A percentile compares a stretch with the other conserved stretches of the same genome.
phyloP scores from a whole-genome alignment of 35 echinoderm and acorn worm genomes.

The Apostichopus californicus region DNA sequence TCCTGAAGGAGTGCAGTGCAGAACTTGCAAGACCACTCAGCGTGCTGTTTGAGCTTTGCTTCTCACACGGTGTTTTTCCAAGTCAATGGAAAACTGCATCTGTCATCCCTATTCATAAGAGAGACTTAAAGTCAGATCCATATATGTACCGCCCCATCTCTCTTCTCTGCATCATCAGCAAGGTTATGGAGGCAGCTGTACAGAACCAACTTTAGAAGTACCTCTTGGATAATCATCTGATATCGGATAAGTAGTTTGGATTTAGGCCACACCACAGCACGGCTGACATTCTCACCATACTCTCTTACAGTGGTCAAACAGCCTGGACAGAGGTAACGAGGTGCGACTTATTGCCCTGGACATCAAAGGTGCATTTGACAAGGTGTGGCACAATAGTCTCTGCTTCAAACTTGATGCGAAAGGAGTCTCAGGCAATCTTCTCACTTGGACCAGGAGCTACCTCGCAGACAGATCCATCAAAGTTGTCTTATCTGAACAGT shows the following conservation, averaged over 20 bases:
- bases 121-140: conserved; percentile 47
- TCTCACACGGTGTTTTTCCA: conserved; percentile 51
- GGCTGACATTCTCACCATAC: conserved; percentile 41
- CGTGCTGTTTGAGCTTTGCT: conserved; percentile 60
- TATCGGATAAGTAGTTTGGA: conserved; percentile 48
- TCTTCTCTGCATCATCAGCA: conserved; percentile 66
- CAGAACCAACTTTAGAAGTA: conserved; percentile 51
- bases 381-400: conserved; percentile 73
- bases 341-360: conserved; percentile 27
- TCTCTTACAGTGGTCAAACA: conserved; percentile 38
- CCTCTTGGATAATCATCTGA: conserved; percentile 39
- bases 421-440: not conserved
- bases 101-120: conserved; percentile 59
- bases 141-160: conserved; percentile 54
- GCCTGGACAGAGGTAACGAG: conserved; percentile 42
- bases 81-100: conserved; percentile 70
- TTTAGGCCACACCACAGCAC: conserved; percentile 63
- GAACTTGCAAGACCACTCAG: conserved; percentile 49
- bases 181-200: conserved; percentile 54
- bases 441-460: not conserved
- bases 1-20: conserved; percentile 60
- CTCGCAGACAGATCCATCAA: no score
- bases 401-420: conserved; percentile 17
- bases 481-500: not conserved
- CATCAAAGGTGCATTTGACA: conserved; percentile 75